phyloP scores from a whole-genome alignment of 2,888 invertebrate species.

The Lasiommata megera region DNA sequence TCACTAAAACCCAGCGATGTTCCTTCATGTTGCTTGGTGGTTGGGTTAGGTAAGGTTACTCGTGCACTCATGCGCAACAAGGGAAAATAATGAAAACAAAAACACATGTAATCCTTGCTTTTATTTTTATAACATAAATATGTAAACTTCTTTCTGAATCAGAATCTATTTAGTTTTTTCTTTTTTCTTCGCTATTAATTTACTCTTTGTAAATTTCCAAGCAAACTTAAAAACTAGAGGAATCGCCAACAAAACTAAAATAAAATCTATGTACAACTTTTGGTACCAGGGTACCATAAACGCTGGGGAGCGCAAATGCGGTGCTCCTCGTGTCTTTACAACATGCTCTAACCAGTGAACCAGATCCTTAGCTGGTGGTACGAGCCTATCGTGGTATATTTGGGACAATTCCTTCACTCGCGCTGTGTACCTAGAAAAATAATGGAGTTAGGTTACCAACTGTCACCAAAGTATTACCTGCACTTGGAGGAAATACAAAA shows the following conservation, averaged over 20 bases:
- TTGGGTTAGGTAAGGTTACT: too few relatives aligned
- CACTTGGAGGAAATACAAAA: too few relatives aligned
- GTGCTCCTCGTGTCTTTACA: slow-evolving; percentile 47
- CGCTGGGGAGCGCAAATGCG: slow-evolving; percentile 50
- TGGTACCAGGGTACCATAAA: slow-evolving; percentile 50
- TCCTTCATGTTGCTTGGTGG: too few relatives aligned
- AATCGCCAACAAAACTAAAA: slow-evolving; percentile 8
- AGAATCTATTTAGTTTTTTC: neutral
- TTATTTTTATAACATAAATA: neutral
- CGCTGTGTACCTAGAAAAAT: slow-evolving; percentile 25
- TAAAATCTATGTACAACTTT: slow-evolving; percentile 50
- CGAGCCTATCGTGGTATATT: slow-evolving; percentile 50
- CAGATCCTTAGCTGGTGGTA: slow-evolving; percentile 43
- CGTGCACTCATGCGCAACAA: too few relatives aligned
- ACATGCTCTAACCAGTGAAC: slow-evolving; percentile 56
- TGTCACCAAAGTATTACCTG: neutral
- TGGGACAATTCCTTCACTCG: slow-evolving; percentile 46
- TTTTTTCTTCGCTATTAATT: neutral
- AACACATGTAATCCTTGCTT: neutral
- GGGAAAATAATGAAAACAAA: neutral
- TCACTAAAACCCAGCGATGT: too few relatives aligned
- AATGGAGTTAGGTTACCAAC: neutral
- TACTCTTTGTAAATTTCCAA: neutral
- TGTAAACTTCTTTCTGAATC: neutral
- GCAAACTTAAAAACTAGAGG: neutral